Evolutionary conservation across 23 tunicate genomes (phyloP).

Genomic region (Clavelina lepadiformis): DNA sequence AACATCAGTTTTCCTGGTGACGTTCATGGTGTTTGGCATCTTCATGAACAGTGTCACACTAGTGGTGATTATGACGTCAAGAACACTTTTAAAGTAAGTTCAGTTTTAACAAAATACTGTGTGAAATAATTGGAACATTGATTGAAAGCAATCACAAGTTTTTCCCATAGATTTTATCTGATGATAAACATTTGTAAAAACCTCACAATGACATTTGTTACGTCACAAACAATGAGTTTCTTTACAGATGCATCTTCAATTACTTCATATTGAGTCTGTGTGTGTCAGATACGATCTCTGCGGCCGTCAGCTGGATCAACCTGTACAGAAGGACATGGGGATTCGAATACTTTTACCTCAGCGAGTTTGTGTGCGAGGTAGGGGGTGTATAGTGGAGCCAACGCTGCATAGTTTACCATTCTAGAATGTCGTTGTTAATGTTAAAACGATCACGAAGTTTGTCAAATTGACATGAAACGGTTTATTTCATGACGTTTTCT

Average conservation of each 20-base stretch:
- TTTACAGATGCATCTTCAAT: conserved; percentile 13
- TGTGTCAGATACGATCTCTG: conserved; percentile 60
- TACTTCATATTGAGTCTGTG: conserved; percentile 40
- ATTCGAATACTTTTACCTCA: conserved; percentile 32
- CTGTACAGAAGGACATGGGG: conserved; percentile 76
- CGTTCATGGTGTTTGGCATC: background rate
- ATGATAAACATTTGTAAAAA: too few species aligned
- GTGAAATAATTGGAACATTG: background rate
- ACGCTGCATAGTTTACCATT: too few species aligned
- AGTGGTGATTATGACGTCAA: background rate
- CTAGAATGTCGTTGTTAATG: too few species aligned
- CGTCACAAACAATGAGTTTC: background rate
- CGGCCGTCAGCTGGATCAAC: conserved; percentile 58
- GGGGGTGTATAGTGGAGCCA: too few species aligned
- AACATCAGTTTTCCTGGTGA: background rate
- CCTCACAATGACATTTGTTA: background rate
- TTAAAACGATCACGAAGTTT: too few species aligned
- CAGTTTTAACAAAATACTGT: background rate
- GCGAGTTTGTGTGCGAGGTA: conserved; percentile 56
- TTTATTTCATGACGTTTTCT: too few species aligned
- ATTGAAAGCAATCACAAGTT: too few species aligned
- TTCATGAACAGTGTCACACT: background rate
- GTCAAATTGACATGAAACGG: too few species aligned
- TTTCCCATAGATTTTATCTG: too few species aligned
- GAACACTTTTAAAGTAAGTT: background rate